Conservation (phyloP, 2,888 invertebrate genomes). For the Calephelis perditalis region DNA sequence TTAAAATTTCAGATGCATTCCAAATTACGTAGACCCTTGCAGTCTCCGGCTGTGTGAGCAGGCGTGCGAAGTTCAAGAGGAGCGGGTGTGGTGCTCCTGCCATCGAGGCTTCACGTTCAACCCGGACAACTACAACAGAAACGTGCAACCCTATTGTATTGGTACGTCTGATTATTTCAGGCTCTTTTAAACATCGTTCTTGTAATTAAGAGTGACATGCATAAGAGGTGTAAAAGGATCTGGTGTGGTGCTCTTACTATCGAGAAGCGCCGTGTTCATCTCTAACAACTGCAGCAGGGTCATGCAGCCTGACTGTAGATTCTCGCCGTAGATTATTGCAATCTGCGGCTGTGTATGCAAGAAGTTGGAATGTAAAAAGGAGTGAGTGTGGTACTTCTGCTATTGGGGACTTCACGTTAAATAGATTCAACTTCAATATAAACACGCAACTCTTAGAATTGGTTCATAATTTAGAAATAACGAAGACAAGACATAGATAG, state of each 20-base stretch:
- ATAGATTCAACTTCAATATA: constrained; percentile 25
- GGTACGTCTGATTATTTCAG: constrained; percentile 47
- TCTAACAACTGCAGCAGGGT: constrained; percentile 68
- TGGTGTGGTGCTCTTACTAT: constrained; percentile 82
- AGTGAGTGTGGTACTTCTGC: too few species aligned
- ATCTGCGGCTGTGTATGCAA: too few species aligned
- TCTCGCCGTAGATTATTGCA: too few species aligned
- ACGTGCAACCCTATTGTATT: constrained; percentile 79
- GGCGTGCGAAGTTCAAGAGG: constrained; percentile 79
- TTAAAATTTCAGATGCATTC: constrained; percentile 70
- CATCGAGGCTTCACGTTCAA: constrained; percentile 80
- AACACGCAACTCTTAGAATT: constrained; percentile 80
- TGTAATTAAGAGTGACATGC: constrained; percentile 66
- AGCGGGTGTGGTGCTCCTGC: constrained; percentile 81
- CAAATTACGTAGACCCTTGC: constrained; percentile 80
- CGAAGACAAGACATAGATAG: too few species aligned
- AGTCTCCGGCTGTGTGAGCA: constrained; percentile 82
- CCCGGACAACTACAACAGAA: constrained; percentile 74
- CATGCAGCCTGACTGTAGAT: too few species aligned
- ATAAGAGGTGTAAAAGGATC: constrained; percentile 80
- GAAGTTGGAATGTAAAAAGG: too few species aligned
- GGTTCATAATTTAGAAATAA: constrained; percentile 44
- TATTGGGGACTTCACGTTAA: too few species aligned
- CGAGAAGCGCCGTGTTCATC: constrained; percentile 78
- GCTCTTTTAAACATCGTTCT: not conserved